Evolutionary conservation across 2,888 invertebrate genomes (phyloP).

Genomic region (Chrysina gloriosa): DNA sequence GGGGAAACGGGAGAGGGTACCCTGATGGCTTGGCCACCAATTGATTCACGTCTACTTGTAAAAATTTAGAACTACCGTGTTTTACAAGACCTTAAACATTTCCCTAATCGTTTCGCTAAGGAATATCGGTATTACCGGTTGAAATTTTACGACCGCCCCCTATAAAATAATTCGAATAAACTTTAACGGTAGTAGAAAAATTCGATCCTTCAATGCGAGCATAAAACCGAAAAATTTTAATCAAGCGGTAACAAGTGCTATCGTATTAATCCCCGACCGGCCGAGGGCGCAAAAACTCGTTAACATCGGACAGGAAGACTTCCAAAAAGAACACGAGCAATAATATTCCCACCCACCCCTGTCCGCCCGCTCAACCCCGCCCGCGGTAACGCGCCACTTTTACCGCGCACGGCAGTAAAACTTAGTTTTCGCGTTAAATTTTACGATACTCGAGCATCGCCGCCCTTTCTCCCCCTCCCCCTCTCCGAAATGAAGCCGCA

Average conservation of each 20-base stretch:
- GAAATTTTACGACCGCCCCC: background rate
- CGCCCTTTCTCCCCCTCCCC: background rate
- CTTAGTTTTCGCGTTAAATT: conserved; percentile 2
- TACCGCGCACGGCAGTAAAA: background rate
- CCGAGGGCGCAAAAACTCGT: background rate
- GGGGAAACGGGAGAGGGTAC: no score
- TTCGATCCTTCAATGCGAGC: background rate
- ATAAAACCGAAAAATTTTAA: conserved; percentile 14
- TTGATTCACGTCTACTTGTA: no score
- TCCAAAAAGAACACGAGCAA: background rate
- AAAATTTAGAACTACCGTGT: no score
- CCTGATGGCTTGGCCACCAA: no score
- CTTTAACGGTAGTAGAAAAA: background rate
- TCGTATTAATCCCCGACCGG: background rate
- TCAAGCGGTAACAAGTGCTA: conserved; percentile 1
- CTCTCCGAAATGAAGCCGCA: background rate
- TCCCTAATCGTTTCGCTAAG: background rate
- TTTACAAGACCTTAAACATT: no score
- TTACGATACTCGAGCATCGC: background rate
- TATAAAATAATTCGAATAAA: conserved; percentile 1
- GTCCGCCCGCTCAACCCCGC: no score
- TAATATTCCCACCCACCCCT: background rate
- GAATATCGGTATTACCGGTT: background rate
- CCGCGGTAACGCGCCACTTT: no score
- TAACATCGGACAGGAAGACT: background rate